A percentile compares a stretch with the other conserved stretches of the same genome.
Evolutionary conservation across 2,113 vertebrate genomes (phyloP).

Genomic region (Boleophthalmus pectinirostris): DNA sequence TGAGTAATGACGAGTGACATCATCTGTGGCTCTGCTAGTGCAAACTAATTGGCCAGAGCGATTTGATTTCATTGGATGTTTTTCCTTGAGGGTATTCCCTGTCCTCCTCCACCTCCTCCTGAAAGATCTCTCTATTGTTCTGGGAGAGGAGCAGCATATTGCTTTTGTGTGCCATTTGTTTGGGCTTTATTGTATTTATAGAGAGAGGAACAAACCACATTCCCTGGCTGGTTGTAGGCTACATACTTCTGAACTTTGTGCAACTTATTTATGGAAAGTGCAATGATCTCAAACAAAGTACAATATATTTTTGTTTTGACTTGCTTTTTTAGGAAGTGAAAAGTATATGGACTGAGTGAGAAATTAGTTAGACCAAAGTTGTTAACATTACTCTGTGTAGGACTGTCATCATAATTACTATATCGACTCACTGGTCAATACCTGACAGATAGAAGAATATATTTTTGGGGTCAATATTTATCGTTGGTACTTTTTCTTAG

Average conservation of each 20-base stretch:
- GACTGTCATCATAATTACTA: too few relatives aligned
- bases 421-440: too few relatives aligned
- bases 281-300: background rate
- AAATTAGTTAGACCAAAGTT: slow-evolving; percentile 21
- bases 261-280: slow-evolving; percentile 26
- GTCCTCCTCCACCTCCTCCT: slow-evolving; percentile 45
- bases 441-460: too few relatives aligned
- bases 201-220: slow-evolving; percentile 21
- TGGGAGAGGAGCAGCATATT: slow-evolving; percentile 36
- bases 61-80: slow-evolving; percentile 67
- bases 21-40: slow-evolving; percentile 57
- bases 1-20: slow-evolving; percentile 69
- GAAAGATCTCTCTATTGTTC: slow-evolving; percentile 55
- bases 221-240: slow-evolving; percentile 2
- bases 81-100: slow-evolving; percentile 63
- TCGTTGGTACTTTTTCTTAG: too few relatives aligned
- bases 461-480: too few relatives aligned
- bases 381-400: slow-evolving; percentile 1
- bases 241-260: slow-evolving; percentile 13
- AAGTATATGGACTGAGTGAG: background rate
- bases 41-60: slow-evolving; percentile 62
- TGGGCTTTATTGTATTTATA: slow-evolving; percentile 25
- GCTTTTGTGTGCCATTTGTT: slow-evolving; percentile 34
- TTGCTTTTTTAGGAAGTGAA: background rate
- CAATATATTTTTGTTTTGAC: background rate